Evolutionary conservation across 2,797 vertebrate species (phyloP).

Genomic region (Aulostomus chinensis): DNA sequence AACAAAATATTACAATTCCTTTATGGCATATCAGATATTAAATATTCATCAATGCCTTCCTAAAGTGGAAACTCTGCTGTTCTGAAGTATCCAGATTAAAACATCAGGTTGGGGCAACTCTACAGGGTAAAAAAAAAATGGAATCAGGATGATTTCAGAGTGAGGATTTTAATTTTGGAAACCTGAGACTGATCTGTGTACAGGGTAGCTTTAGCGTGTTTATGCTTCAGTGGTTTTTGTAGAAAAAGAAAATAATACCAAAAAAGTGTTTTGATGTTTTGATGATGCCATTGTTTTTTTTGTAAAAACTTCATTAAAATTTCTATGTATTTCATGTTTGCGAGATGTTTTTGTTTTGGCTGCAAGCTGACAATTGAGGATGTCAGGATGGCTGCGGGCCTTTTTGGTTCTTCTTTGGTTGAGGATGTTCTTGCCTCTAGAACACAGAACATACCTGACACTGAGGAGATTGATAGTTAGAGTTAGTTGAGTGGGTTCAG

Average conservation of each 20-base stretch:
- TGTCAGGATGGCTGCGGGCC: too few relatives aligned
- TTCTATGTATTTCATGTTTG: slow-evolving; percentile 89
- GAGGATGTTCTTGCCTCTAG: neutral
- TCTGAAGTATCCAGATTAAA: neutral
- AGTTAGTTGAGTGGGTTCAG: too few relatives aligned
- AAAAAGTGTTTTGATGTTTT: slow-evolving; percentile 90
- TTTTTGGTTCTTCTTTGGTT: neutral
- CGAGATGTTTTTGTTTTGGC: slow-evolving; percentile 23
- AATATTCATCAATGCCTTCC: slow-evolving; percentile 4
- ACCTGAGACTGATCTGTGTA: slow-evolving; percentile 66
- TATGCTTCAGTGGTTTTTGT: slow-evolving; percentile 81
- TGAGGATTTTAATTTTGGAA: slow-evolving; percentile 31
- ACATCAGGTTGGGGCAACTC: neutral
- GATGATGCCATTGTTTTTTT: slow-evolving; percentile 88
- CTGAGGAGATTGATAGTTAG: neutral
- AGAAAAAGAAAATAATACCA: slow-evolving; percentile 77
- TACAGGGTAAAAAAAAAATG: neutral
- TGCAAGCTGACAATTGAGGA: neutral
- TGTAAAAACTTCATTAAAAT: slow-evolving; percentile 93
- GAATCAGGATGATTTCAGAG: slow-evolving; percentile 26
- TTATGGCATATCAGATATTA: neutral
- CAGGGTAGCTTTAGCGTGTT: slow-evolving; percentile 74
- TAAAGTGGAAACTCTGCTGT: slow-evolving; percentile 3
- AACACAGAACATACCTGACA: neutral
- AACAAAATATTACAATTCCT: neutral